Conservation (phyloP, 2,797 vertebrate species). For the Xenentodon cancila region DNA sequence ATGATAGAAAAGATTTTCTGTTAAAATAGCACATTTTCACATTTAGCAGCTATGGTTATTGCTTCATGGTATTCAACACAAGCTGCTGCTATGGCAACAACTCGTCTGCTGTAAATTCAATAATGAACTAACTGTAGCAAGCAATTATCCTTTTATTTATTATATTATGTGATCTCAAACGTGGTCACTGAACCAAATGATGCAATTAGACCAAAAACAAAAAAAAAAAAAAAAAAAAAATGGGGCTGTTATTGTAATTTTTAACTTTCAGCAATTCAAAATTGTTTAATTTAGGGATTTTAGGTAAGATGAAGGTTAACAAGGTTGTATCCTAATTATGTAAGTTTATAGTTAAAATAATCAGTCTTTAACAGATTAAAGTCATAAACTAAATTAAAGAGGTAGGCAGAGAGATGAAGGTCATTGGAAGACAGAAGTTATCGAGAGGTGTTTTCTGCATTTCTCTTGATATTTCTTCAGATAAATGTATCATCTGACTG, state of each 20-base stretch:
- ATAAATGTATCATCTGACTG: slow-evolving; percentile 7
- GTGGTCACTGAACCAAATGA: not conserved
- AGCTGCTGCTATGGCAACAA: too few relatives aligned
- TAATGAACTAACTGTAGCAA: not conserved
- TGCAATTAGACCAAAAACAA: not conserved
- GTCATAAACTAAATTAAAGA: slow-evolving; percentile 5
- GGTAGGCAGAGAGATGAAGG: too few relatives aligned
- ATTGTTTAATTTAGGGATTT: not conserved
- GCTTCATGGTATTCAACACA: too few relatives aligned
- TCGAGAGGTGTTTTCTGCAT: not conserved
- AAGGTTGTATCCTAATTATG: not conserved
- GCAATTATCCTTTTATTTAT: not conserved
- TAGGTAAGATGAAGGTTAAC: not conserved
- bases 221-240: too few relatives aligned
- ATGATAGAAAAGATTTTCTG: too few relatives aligned
- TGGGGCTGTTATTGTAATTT: too few relatives aligned
- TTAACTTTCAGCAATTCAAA: not conserved
- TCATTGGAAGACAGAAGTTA: slow-evolving; percentile 3
- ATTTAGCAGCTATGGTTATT: too few relatives aligned
- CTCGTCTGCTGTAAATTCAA: too few relatives aligned
- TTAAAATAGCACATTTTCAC: too few relatives aligned
- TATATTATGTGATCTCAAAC: not conserved
- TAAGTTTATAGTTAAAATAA: not conserved
- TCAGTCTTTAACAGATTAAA: slow-evolving; percentile 4
- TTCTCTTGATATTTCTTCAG: slow-evolving; percentile 1